A percentile compares a stretch with the other conserved stretches of the same genome.
Conservation (phyloP, 2,888 invertebrate species). For the Drosophila pegasa region DNA sequence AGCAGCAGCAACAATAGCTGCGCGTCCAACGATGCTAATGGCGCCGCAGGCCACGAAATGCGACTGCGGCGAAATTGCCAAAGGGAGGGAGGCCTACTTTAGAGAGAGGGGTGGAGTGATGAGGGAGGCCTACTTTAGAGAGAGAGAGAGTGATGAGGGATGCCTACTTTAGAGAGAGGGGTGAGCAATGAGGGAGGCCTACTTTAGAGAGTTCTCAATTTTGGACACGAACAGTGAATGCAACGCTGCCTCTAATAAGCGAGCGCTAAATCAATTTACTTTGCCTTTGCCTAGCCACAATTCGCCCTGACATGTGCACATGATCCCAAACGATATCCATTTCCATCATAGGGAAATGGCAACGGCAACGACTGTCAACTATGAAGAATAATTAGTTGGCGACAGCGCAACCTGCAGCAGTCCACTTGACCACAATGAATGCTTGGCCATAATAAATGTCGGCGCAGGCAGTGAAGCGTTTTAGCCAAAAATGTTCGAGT, state of each 20-base stretch:
- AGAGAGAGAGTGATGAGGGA: not conserved
- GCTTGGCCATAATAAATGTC: constrained; percentile 35
- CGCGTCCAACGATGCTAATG: constrained; percentile 19
- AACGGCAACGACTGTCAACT: constrained; percentile 27
- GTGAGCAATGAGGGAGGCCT: not conserved
- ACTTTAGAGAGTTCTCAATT: not conserved
- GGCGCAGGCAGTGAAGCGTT: constrained; percentile 8
- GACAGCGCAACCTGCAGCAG: constrained; percentile 2
- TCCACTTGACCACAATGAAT: constrained; percentile 10
- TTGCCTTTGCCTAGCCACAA: constrained; percentile 28
- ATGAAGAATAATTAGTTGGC: constrained; percentile 35
- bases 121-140: not conserved
- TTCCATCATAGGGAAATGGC: constrained; percentile 17
- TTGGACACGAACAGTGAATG: not conserved
- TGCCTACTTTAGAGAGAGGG: too few species aligned
- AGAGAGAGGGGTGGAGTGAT: not conserved
- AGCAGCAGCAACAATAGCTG: constrained; percentile 3
- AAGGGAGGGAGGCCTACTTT: too few species aligned
- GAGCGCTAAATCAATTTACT: constrained; percentile 71
- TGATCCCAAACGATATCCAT: constrained; percentile 5
- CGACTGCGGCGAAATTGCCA: not conserved
- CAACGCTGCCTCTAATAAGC: constrained; percentile 47
- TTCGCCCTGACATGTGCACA: constrained; percentile 33
- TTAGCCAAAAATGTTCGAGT: constrained; percentile 5
- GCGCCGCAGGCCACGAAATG: constrained; percentile 23